Evolutionary conservation across 2,797 vertebrate genomes (phyloP).

Genomic region (Spatula clypeata): DNA sequence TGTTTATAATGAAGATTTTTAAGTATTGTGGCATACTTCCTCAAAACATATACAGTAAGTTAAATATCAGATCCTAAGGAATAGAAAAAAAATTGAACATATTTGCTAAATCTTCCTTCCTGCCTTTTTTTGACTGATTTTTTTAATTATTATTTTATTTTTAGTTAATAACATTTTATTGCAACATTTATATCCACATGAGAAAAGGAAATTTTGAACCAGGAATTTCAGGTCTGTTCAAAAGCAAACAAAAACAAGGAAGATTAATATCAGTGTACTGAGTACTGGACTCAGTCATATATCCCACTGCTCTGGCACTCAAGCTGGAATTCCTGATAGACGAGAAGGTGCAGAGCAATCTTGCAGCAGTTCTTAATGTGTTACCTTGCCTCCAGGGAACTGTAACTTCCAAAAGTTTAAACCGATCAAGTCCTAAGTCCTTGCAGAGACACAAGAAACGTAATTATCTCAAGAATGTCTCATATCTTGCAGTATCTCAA

Average conservation of each 20-base stretch:
- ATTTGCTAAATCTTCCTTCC: neutral
- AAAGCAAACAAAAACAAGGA: neutral
- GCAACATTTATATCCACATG: neutral
- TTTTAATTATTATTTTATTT: too few species aligned
- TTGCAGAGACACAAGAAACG: rapidly evolving
- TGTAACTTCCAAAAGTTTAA: neutral
- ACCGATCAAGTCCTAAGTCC: neutral
- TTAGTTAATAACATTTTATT: neutral
- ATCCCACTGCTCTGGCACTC: neutral
- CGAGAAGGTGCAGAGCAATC: neutral
- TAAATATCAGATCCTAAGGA: too few species aligned
- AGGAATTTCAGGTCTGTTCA: neutral
- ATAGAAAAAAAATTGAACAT: neutral
- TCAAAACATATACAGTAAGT: neutral
- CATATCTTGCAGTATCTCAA: neutral
- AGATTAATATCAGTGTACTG: neutral
- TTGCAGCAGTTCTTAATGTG: neutral
- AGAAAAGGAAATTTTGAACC: neutral
- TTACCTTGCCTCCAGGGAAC: neutral
- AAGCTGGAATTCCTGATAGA: neutral
- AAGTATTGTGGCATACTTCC: neutral
- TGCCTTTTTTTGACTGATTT: neutral
- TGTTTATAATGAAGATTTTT: neutral
- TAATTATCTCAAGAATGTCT: neutral
- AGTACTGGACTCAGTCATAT: neutral